Percentiles rank a stretch among this genome's conserved stretches.
Conservation (phyloP, 2,113 vertebrate genomes). For the Felis chaus region DNA sequence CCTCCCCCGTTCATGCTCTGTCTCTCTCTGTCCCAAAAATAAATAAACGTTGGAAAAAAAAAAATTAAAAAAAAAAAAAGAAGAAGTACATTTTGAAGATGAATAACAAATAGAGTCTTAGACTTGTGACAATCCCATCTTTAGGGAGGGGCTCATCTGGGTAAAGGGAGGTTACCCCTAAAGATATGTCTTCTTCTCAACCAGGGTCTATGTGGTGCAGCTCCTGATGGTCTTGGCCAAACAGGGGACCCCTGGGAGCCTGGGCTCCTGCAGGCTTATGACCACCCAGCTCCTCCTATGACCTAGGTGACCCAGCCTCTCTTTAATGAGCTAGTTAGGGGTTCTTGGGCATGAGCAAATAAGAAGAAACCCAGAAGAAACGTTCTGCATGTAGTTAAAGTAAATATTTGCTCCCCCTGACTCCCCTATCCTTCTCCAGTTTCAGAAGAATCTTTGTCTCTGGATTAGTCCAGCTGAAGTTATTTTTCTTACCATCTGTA, state of each 20-base stretch:
- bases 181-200: not conserved
- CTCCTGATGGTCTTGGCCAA: not conserved
- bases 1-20: too few relatives aligned
- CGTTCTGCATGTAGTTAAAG: slow-evolving; percentile 52
- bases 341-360: not conserved
- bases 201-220: not conserved
- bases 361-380: slow-evolving; percentile 55
- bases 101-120: not conserved
- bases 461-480: slow-evolving; percentile 66
- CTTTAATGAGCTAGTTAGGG: not conserved
- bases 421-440: not conserved
- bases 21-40: too few relatives aligned
- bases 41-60: too few relatives aligned
- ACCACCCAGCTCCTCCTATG: not conserved
- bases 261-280: not conserved
- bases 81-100: slow-evolving; percentile 2
- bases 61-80: too few relatives aligned
- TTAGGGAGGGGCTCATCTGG: not conserved
- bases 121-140: not conserved
- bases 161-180: not conserved
- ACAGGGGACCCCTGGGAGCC: not conserved
- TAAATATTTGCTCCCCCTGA: not conserved
- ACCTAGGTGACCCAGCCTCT: not conserved
- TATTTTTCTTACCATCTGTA: slow-evolving; percentile 68
- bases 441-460: slow-evolving; percentile 68